phyloP scores from a whole-genome alignment of 2,888 invertebrate genomes.

The Blastobasis adustella region DNA sequence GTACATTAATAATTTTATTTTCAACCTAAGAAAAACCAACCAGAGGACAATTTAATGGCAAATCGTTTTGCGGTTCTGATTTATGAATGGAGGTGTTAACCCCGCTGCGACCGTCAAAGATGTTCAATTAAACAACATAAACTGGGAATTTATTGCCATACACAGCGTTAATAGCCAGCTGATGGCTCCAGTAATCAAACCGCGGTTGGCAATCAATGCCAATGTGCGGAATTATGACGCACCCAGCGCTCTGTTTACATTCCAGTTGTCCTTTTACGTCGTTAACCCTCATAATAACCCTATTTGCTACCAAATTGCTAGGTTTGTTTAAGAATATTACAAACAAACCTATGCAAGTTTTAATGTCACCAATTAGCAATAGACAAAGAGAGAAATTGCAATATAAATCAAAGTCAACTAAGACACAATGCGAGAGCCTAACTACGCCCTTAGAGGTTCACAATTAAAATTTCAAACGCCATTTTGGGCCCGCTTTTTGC shows the following conservation, averaged over 20 bases:
- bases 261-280: too few relatives aligned
- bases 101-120: neutral
- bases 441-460: neutral
- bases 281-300: too few relatives aligned
- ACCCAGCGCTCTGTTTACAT: too few relatives aligned
- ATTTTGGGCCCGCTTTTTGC: conserved; percentile 37
- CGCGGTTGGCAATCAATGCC: too few relatives aligned
- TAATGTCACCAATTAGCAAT: neutral
- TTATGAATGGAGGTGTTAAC: neutral
- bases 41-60: neutral
- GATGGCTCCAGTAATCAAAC: too few relatives aligned
- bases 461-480: conserved; percentile 25
- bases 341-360: neutral
- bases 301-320: too few relatives aligned
- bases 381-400: neutral
- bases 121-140: too few relatives aligned
- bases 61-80: neutral
- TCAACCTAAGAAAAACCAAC: neutral
- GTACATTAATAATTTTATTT: neutral
- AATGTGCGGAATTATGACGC: too few relatives aligned
- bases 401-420: conserved; percentile 5
- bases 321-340: too few relatives aligned
- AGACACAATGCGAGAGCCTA: neutral
- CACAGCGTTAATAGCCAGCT: too few relatives aligned
- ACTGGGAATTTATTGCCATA: too few relatives aligned